A percentile compares a stretch with the other conserved stretches of the same genome.
Conservation (phyloP, 2,888 invertebrate genomes). For the Drosophila neutralis region DNA sequence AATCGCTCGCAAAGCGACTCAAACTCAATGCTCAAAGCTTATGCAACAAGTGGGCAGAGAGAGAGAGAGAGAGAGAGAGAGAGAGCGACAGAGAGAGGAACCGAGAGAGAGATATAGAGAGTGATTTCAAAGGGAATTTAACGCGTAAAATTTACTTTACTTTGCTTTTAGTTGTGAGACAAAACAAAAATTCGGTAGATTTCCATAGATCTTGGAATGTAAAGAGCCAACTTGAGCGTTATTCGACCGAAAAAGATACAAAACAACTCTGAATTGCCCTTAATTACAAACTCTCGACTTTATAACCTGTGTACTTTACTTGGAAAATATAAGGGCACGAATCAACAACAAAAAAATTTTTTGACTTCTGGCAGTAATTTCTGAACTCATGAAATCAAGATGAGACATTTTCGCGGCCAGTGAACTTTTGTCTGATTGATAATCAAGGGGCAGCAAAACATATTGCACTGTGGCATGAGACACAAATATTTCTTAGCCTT, state of each 20-base stretch:
- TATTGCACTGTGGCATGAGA: neutral
- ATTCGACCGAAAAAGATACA: conserved; percentile 4
- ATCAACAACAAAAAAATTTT: neutral
- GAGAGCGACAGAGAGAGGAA: too few relatives aligned
- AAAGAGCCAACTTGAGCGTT: conserved; percentile 9
- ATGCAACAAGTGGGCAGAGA: conserved; percentile 1
- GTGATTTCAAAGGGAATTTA: conserved; percentile 18
- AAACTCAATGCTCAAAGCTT: conserved; percentile 34
- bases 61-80: neutral
- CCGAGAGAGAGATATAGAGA: neutral
- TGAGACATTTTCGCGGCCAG: neutral
- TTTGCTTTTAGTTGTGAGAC: neutral
- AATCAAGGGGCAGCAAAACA: conserved; percentile 8
- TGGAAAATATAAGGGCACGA: neutral
- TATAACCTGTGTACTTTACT: conserved; percentile 14
- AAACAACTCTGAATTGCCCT: conserved; percentile 4
- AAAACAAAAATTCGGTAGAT: conserved; percentile 5
- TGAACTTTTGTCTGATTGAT: conserved; percentile 27
- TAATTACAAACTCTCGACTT: conserved; percentile 7
- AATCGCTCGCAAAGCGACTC: conserved; percentile 9
- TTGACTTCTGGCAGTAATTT: neutral
- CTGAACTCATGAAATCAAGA: neutral
- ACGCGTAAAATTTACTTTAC: neutral
- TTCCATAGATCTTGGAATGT: conserved; percentile 1
- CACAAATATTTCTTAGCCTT: conserved; percentile 13